Evolutionary conservation across 2,888 invertebrate genomes (phyloP).

Genomic region (Orthosia gothica): DNA sequence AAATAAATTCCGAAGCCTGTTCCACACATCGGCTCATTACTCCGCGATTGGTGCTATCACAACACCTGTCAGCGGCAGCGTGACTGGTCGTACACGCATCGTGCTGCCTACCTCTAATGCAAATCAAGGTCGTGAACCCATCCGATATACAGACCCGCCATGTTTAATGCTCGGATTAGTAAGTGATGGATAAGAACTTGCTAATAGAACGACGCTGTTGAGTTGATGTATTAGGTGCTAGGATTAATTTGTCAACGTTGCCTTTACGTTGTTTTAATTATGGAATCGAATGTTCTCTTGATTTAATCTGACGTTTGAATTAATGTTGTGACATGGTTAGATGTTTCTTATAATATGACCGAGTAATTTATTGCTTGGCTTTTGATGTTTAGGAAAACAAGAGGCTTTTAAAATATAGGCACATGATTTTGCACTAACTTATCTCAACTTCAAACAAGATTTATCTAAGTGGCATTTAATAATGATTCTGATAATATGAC

Average conservation of each 20-base stretch:
- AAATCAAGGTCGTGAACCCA: constrained; percentile 75
- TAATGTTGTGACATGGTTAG: constrained; percentile 39
- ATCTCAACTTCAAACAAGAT: constrained; percentile 10
- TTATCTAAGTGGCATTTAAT: constrained; percentile 1
- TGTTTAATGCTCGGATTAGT: constrained; percentile 38
- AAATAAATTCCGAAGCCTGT: constrained; percentile 59
- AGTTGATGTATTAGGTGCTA: constrained; percentile 37
- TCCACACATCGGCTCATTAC: constrained; percentile 52
- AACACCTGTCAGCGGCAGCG: constrained; percentile 59
- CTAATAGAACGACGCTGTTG: constrained; percentile 13
- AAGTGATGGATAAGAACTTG: constrained; percentile 50
- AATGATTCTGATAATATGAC: constrained; percentile 19
- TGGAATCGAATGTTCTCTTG: constrained; percentile 32
- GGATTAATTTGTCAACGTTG: constrained; percentile 56
- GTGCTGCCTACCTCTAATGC: constrained; percentile 65
- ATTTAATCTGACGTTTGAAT: constrained; percentile 34
- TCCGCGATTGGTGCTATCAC: constrained; percentile 47
- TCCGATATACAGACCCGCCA: constrained; percentile 47
- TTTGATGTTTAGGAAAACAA: constrained; percentile 9
- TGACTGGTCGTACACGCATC: constrained; percentile 49
- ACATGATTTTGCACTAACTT: constrained; percentile 7
- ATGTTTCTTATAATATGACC: neutral
- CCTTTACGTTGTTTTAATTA: constrained; percentile 46
- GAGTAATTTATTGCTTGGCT: constrained; percentile 14
- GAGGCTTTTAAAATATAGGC: neutral